These are phyloP conservation scores for Avahi laniger DNA, from an alignment of 2,797 vertebrate species.

Conservation along the genomic window DNA sequence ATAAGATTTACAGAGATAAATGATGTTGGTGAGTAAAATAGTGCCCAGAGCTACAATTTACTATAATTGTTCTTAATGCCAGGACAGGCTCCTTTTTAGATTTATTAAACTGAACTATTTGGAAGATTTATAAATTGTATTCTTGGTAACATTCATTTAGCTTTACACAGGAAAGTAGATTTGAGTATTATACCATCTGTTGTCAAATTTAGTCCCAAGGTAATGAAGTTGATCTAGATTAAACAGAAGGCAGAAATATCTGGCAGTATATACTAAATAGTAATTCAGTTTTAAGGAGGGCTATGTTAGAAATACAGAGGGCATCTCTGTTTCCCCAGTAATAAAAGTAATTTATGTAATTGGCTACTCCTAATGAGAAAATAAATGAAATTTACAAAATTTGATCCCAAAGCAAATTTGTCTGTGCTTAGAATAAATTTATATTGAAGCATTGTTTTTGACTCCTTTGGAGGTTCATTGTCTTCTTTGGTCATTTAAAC, in stretches of 20 bases:
- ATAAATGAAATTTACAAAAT: slow-evolving; percentile 27
- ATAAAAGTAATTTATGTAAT: slow-evolving; percentile 28
- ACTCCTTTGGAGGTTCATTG: not conserved
- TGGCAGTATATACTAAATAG: slow-evolving; percentile 32
- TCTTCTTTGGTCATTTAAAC: not conserved
- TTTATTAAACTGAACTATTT: slow-evolving; percentile 23
- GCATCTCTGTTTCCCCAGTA: slow-evolving; percentile 41
- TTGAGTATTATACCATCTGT: slow-evolving; percentile 31
- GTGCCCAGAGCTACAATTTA: not conserved
- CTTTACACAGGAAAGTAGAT: slow-evolving; percentile 50
- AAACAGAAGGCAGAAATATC: slow-evolving; percentile 28
- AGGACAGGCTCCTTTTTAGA: slow-evolving; percentile 8
- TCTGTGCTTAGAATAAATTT: slow-evolving; percentile 41
- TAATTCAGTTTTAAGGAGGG: slow-evolving; percentile 52
- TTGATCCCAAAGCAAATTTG: not conserved
- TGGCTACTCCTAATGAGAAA: slow-evolving; percentile 47
- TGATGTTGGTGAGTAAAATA: not conserved
- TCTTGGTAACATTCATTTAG: slow-evolving; percentile 15
- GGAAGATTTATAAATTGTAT: slow-evolving; percentile 35
- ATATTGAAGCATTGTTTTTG: not conserved
- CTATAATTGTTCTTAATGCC: not conserved
- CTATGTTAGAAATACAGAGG: slow-evolving; percentile 33
- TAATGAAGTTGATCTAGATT: slow-evolving; percentile 35
- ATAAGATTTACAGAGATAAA: slow-evolving; percentile 22
- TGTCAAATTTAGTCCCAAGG: slow-evolving; percentile 33